These are phyloP conservation scores for Calliopsis andreniformis DNA, from an alignment of 1,140 invertebrate genomes.

Conservation along the genomic window DNA sequence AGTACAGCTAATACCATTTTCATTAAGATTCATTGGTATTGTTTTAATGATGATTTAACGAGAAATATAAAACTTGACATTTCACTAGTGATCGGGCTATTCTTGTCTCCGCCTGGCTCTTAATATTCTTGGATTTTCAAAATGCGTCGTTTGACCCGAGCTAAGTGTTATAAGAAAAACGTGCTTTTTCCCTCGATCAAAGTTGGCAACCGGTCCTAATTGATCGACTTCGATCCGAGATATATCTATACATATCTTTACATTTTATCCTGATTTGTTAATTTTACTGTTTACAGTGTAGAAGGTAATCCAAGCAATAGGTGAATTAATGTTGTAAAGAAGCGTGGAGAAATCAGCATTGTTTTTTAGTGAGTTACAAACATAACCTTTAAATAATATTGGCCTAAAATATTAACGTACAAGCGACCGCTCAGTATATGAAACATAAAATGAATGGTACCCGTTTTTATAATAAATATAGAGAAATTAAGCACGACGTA, in stretches of 20 bases:
- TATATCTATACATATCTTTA: constrained; percentile 5
- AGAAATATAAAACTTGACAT: too few species aligned
- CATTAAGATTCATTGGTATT: too few species aligned
- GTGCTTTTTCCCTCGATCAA: too few species aligned
- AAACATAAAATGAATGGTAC: constrained; percentile 23
- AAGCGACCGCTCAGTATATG: constrained; percentile 34
- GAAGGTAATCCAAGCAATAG: constrained; percentile 4
- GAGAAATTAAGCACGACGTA: constrained; percentile 29
- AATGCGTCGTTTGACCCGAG: too few species aligned
- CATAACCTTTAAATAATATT: constrained; percentile 15
- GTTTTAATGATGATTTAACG: too few species aligned
- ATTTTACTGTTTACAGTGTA: constrained; percentile 16
- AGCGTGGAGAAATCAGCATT: constrained; percentile 1
- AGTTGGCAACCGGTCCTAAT: too few species aligned
- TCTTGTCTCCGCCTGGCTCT: too few species aligned
- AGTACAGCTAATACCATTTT: too few species aligned
- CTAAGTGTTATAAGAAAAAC: too few species aligned
- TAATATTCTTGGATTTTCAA: too few species aligned
- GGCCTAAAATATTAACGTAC: constrained; percentile 26
- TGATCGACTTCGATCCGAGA: too few species aligned
- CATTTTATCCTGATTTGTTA: constrained; percentile 17
- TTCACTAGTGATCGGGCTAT: too few species aligned
- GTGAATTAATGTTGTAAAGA: constrained; percentile 7
- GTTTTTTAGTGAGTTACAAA: constrained; percentile 14
- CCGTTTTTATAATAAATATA: constrained; percentile 38